Percentiles rank a stretch among this genome's conserved stretches.
Conservation (phyloP, 1,140 invertebrate genomes). For the Sycophaga agraensis region DNA sequence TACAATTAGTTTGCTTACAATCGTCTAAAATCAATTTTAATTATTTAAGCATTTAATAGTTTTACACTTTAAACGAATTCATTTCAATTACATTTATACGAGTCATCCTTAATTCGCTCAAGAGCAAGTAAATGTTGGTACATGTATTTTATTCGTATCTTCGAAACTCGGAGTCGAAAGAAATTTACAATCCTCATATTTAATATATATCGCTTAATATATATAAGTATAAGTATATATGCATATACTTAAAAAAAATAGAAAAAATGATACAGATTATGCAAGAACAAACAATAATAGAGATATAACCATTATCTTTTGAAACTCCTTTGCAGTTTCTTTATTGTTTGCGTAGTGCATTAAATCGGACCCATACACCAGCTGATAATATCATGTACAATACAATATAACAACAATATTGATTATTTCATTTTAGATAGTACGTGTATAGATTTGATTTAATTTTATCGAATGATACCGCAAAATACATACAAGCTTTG, state of each 20-base stretch:
- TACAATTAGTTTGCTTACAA: no score
- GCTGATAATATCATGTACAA: conserved; percentile 40
- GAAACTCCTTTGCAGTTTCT: conserved; percentile 33
- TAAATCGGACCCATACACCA: conserved; percentile 56
- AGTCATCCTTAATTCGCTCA: conserved; percentile 7
- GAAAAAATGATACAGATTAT: conserved; percentile 6
- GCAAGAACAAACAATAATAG: conserved; percentile 12
- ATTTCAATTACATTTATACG: no score
- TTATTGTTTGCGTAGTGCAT: conserved; percentile 41
- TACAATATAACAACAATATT: conserved; percentile 7
- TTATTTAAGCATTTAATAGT: no score
- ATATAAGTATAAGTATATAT: no score
- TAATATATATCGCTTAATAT: not conserved
- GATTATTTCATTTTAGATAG: conserved; percentile 13
- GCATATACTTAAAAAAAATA: conserved; percentile 12
- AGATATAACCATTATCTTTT: conserved; percentile 17
- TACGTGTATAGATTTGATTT: no score
- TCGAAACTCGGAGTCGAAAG: conserved; percentile 1
- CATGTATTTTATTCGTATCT: not conserved
- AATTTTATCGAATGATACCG: no score
- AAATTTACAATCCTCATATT: not conserved
- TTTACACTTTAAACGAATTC: no score
- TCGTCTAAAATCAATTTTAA: no score
- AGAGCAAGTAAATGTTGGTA: not conserved
- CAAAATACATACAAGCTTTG: no score